phyloP scores from a whole-genome alignment of 2,797 vertebrate genomes.

The Craterocephalus amniculus region DNA sequence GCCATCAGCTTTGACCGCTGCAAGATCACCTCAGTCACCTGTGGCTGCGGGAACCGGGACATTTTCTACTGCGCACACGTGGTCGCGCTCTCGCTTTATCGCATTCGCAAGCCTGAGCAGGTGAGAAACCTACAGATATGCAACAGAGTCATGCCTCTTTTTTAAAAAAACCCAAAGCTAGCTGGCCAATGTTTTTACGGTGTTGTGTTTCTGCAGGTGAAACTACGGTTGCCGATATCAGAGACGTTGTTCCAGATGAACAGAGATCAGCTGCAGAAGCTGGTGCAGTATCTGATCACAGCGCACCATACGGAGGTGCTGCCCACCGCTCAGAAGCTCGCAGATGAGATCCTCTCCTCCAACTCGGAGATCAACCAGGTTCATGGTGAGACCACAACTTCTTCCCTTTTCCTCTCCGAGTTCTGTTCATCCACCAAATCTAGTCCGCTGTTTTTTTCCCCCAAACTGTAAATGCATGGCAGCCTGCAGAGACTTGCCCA shows the following conservation, averaged over 20 bases:
- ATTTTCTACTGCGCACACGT: constrained; percentile 99
- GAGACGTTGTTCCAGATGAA: constrained; percentile 99
- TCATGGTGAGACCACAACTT: constrained; percentile 87
- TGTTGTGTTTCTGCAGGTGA: constrained; percentile 84
- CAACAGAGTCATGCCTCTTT: background rate
- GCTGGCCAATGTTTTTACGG: background rate
- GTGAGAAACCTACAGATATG: constrained; percentile 67
- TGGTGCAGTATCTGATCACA: constrained; percentile 99
- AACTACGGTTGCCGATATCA: constrained; percentile 97
- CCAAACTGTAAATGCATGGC: constrained; percentile 1
- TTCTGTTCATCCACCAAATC: background rate
- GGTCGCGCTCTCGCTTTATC: constrained; percentile 96
- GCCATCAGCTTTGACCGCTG: constrained; percentile 99
- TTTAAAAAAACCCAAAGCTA: background rate
- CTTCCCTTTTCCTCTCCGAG: background rate
- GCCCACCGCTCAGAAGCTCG: constrained; percentile 97
- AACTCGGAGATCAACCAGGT: constrained; percentile 99
- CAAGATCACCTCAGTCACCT: constrained; percentile 98
- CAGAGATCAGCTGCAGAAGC: constrained; percentile 97
- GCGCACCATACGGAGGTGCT: constrained; percentile 98
- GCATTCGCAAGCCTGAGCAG: constrained; percentile 97
- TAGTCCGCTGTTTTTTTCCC: background rate
- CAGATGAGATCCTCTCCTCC: constrained; percentile 98
- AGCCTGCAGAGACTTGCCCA: constrained; percentile 4
- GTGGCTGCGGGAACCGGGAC: constrained; percentile 97